Percentiles rank a stretch among this genome's conserved stretches.
These are phyloP conservation scores for Agrochola lychnidis DNA, from an alignment of 2,888 invertebrate species.

Conservation along the genomic window DNA sequence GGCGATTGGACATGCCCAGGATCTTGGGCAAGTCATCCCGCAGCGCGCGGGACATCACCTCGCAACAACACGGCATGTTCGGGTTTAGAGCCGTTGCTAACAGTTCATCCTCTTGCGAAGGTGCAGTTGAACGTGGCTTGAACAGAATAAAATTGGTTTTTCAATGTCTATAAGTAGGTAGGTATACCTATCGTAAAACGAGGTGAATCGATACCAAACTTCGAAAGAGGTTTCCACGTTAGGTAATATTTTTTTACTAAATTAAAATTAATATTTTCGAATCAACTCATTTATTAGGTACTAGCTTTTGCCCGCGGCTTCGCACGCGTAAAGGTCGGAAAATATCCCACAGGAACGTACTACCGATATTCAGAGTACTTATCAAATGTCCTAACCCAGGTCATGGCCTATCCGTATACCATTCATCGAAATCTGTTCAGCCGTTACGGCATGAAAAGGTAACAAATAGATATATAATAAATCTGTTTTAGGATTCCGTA, in stretches of 20 bases:
- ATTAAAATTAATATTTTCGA: neutral
- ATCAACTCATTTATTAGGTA: neutral
- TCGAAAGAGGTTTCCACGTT: neutral
- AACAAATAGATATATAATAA: too few relatives aligned
- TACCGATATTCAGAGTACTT: too few relatives aligned
- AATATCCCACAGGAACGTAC: too few relatives aligned
- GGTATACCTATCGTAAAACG: neutral
- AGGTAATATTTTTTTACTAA: neutral
- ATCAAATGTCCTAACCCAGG: too few relatives aligned
- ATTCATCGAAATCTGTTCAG: too few relatives aligned
- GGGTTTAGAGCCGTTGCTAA: constrained; percentile 67
- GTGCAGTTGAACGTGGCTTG: neutral
- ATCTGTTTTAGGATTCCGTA: too few relatives aligned
- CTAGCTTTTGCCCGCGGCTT: too few relatives aligned
- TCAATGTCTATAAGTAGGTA: neutral
- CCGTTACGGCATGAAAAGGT: too few relatives aligned
- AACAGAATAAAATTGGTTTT: constrained; percentile 7
- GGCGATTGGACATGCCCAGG: constrained; percentile 63
- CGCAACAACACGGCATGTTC: constrained; percentile 72
- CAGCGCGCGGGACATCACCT: constrained; percentile 73
- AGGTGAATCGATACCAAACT: neutral
- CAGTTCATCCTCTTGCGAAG: constrained; percentile 46
- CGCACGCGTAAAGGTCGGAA: too few relatives aligned
- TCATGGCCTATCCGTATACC: too few relatives aligned
- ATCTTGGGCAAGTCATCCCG: constrained; percentile 71